A percentile compares a stretch with the other conserved stretches of the same genome.
Conservation (phyloP, 2,888 invertebrate species). For the Oxystoma pomonae region DNA sequence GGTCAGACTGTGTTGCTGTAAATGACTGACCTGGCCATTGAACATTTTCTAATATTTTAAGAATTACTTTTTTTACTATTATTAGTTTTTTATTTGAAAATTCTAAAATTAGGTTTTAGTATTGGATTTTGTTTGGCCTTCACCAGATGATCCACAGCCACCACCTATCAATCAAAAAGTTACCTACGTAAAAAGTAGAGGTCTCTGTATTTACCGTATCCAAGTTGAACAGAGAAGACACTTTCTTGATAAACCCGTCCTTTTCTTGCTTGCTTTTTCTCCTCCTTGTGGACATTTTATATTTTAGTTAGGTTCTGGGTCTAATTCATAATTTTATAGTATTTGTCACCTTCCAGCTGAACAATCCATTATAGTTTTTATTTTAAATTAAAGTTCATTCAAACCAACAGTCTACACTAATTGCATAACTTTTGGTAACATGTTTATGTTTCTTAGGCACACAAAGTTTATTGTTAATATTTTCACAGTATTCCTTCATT, state of each 20-base stretch:
- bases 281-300: slow-evolving; percentile 59
- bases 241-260: slow-evolving; percentile 79
- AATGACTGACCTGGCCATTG: too few relatives aligned
- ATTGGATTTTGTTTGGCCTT: background rate
- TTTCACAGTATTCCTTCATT: background rate
- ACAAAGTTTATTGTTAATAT: background rate
- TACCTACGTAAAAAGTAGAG: background rate
- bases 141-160: too few relatives aligned
- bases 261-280: slow-evolving; percentile 60
- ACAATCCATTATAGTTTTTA: background rate
- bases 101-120: too few relatives aligned
- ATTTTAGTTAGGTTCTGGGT: slow-evolving; percentile 1
- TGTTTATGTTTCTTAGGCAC: too few relatives aligned
- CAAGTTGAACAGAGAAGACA: slow-evolving; percentile 82
- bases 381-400: background rate
- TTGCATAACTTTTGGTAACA: too few relatives aligned
- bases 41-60: too few relatives aligned
- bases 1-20: too few relatives aligned
- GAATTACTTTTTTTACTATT: too few relatives aligned
- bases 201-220: slow-evolving; percentile 62
- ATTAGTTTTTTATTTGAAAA: too few relatives aligned
- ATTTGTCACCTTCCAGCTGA: slow-evolving; percentile 4
- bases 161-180: background rate
- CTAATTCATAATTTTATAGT: slow-evolving; percentile 1
- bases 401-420: background rate